Conservation (phyloP, 2,888 invertebrate species). For the Andrena flavipes region DNA sequence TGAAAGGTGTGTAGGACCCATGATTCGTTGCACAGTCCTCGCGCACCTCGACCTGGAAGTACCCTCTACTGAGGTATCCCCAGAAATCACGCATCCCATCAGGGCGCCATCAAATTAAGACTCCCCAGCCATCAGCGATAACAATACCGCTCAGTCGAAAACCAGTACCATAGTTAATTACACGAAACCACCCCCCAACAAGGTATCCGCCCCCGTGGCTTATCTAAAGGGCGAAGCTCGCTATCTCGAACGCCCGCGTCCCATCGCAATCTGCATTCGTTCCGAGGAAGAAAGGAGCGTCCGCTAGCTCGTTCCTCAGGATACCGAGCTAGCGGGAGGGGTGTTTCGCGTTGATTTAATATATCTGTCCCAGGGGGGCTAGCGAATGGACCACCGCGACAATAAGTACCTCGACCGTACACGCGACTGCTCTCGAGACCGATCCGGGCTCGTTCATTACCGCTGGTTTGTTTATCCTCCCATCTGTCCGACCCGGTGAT, state of each 20-base stretch:
- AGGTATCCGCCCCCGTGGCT: slow-evolving; percentile 27
- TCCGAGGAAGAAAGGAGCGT: slow-evolving; percentile 25
- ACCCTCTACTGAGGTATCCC: neutral
- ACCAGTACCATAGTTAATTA: slow-evolving; percentile 46
- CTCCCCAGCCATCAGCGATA: slow-evolving; percentile 21
- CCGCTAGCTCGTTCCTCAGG: neutral
- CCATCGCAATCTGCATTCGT: slow-evolving; percentile 33
- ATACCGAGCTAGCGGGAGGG: neutral
- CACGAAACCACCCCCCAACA: slow-evolving; percentile 22
- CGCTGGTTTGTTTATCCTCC: slow-evolving; percentile 77
- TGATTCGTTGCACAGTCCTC: too few species aligned
- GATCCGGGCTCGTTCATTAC: slow-evolving; percentile 74
- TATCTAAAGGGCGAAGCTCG: slow-evolving; percentile 40
- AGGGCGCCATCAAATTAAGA: slow-evolving; percentile 48
- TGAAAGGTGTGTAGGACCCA: too few species aligned
- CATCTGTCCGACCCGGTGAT: slow-evolving; percentile 76
- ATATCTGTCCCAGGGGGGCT: slow-evolving; percentile 59
- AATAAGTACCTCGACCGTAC: slow-evolving; percentile 64
- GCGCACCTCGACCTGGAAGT: neutral
- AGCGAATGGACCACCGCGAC: slow-evolving; percentile 57
- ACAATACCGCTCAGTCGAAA: slow-evolving; percentile 4
- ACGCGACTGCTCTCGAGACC: slow-evolving; percentile 58
- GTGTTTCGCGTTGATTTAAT: slow-evolving; percentile 62
- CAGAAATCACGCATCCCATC: slow-evolving; percentile 46
- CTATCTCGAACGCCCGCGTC: slow-evolving; percentile 37